These are phyloP conservation scores for Yponomeuta malinellus DNA, from an alignment of 2,888 invertebrate species.

Conservation along the genomic window DNA sequence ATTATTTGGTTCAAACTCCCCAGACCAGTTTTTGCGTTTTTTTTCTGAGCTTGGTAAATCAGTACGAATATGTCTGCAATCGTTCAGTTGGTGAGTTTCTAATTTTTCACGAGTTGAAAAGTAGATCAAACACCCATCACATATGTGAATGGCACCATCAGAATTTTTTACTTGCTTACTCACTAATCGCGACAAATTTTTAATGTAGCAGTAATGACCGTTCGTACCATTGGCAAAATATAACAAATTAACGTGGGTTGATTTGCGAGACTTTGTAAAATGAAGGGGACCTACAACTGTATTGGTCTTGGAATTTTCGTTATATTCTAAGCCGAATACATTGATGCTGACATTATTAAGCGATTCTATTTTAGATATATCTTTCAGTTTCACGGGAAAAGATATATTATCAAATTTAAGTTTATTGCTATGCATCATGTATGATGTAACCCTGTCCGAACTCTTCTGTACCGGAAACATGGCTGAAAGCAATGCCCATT, in stretches of 20 bases:
- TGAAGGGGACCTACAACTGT: conserved; percentile 25
- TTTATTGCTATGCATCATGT: no score
- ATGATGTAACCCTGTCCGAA: no score
- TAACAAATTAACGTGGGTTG: conserved; percentile 26
- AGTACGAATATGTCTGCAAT: no score
- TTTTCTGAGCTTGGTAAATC: no score
- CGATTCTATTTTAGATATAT: conserved; percentile 23
- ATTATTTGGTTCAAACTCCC: no score
- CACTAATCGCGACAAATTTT: conserved; percentile 25
- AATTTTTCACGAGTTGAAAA: no score
- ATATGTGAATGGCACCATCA: conserved; percentile 20
- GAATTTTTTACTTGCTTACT: conserved; percentile 20
- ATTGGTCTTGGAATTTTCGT: conserved; percentile 18
- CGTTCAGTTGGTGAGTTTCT: no score
- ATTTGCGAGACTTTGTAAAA: conserved; percentile 23
- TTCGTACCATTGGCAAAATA: conserved; percentile 22
- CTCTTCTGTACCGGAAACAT: no score
- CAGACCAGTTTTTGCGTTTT: no score
- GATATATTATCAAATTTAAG: no score
- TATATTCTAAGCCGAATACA: conserved; percentile 29
- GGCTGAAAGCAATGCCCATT: no score
- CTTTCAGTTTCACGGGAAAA: no score
- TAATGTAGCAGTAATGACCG: conserved; percentile 28
- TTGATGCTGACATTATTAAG: conserved; percentile 29
- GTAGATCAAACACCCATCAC: conserved; percentile 19